These are phyloP conservation scores for Chorisops tibialis DNA, from an alignment of 2,888 invertebrate species.

Conservation along the genomic window DNA sequence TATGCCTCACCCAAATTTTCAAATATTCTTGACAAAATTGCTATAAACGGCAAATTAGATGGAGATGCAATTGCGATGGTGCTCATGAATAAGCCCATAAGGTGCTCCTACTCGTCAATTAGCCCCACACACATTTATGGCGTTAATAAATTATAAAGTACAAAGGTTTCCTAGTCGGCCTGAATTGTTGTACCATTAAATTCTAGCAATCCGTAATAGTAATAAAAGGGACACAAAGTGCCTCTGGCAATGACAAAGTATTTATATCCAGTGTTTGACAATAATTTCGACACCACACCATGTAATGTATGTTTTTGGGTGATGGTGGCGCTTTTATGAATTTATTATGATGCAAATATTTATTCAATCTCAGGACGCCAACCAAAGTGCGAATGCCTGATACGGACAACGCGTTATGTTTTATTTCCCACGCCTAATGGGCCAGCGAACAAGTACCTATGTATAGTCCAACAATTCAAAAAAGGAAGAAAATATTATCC, in stretches of 20 bases:
- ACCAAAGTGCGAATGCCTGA: neutral
- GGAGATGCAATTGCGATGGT: too few relatives aligned
- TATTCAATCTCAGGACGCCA: conserved; percentile 17
- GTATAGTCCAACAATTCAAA: neutral
- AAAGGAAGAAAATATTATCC: conserved; percentile 12
- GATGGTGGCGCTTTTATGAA: too few relatives aligned
- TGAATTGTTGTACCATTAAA: neutral
- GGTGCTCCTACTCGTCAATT: too few relatives aligned
- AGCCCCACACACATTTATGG: too few relatives aligned
- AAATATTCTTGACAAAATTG: too few relatives aligned
- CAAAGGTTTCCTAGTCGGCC: too few relatives aligned
- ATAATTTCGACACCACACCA: neutral
- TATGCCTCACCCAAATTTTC: too few relatives aligned
- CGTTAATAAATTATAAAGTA: too few relatives aligned
- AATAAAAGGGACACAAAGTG: neutral
- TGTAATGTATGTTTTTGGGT: too few relatives aligned
- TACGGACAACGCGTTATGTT: conserved; percentile 9
- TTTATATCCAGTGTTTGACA: conserved; percentile 2
- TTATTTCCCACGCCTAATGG: conserved; percentile 23
- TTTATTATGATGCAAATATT: conserved; percentile 7
- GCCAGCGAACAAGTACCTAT: conserved; percentile 2
- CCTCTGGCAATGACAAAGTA: neutral
- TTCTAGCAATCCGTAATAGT: neutral
- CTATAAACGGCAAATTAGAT: too few relatives aligned
- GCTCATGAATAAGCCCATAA: too few relatives aligned